Conservation (phyloP, 2,888 invertebrate genomes). For the Stratiomys singularior region DNA sequence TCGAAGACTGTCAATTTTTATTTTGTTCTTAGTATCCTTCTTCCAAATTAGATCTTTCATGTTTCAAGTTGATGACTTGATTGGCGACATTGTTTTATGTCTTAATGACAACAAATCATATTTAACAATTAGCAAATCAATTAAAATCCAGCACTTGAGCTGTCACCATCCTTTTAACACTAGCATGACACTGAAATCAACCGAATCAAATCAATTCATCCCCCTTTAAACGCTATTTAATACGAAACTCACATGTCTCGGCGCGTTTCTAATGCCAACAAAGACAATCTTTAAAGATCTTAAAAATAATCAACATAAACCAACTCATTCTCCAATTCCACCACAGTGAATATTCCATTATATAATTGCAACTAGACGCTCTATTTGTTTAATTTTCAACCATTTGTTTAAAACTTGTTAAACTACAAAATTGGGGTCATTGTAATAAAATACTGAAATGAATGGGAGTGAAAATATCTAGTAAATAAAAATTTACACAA, state of each 20-base stretch:
- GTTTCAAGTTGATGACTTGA: background rate
- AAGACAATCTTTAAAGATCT: background rate
- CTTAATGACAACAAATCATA: slow-evolving; percentile 1
- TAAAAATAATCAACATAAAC: background rate
- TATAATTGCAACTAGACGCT: slow-evolving; percentile 1
- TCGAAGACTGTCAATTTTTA: no score
- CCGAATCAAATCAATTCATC: slow-evolving; percentile 9
- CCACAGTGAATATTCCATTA: background rate
- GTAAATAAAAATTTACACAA: background rate
- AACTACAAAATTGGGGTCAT: background rate
- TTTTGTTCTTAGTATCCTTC: no score
- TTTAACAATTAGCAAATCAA: slow-evolving; percentile 16
- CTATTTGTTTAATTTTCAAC: background rate
- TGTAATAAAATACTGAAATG: background rate
- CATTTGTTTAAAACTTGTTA: background rate
- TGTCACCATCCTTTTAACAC: background rate
- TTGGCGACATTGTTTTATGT: background rate
- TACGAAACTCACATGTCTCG: background rate
- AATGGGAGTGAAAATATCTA: background rate
- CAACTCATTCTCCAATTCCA: background rate
- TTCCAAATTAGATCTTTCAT: background rate
- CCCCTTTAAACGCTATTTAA: background rate
- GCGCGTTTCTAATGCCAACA: slow-evolving; percentile 4
- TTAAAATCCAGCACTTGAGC: background rate
- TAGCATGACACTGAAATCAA: slow-evolving; percentile 3